Conservation (phyloP, 2,797 vertebrate species). For the Onychomys arenicola region DNA sequence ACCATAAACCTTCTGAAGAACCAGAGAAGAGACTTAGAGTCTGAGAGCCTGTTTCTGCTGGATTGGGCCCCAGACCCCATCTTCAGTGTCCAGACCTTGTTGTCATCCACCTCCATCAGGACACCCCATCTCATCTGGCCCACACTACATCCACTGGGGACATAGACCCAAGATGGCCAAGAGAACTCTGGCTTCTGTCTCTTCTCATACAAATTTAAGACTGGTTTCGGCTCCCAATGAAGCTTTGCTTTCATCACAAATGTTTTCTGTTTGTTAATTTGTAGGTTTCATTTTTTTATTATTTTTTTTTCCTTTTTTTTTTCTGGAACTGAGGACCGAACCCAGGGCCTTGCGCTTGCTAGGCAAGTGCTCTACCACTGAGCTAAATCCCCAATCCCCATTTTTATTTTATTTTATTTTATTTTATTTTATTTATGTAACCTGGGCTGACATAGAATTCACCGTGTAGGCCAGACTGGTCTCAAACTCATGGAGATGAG, state of each 20-base stretch:
- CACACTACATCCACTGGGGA: not conserved
- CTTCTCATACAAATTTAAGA: not conserved
- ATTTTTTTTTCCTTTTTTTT: too few species aligned
- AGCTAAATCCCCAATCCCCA: too few species aligned
- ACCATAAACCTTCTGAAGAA: not conserved
- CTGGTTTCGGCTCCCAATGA: not conserved
- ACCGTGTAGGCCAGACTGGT: not conserved
- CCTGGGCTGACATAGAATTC: not conserved
- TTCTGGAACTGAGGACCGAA: too few species aligned
- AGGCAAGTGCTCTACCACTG: too few species aligned
- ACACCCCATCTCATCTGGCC: not conserved
- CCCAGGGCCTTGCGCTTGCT: too few species aligned
- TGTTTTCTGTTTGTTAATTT: not conserved
- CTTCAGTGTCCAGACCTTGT: not conserved
- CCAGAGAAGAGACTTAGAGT: not conserved
- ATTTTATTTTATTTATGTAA: not conserved
- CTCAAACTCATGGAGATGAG: not conserved
- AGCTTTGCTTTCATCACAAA: not conserved
- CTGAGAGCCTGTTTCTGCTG: not conserved
- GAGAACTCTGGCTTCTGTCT: not conserved
- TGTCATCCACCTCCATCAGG: not conserved
- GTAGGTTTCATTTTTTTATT: too few species aligned
- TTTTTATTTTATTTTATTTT: too few species aligned
- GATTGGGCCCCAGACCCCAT: not conserved
- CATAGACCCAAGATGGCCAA: not conserved